Evolutionary conservation across 2,113 vertebrate species (phyloP), one percentile per base, ranked within the genome.

Genomic region (Phaetusa simplex): DNA sequence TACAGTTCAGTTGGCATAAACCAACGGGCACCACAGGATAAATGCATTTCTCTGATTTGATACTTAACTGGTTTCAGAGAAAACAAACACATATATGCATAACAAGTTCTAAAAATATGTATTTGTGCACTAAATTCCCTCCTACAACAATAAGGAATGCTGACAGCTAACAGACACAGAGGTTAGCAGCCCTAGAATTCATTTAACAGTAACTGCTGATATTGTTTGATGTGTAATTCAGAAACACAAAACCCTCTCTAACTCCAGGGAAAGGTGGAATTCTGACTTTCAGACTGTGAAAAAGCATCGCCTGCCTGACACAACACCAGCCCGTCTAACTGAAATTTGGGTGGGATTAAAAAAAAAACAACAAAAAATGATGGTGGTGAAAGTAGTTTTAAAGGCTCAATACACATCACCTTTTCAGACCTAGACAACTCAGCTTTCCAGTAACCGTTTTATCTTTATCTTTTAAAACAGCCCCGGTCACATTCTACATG

Each of bases 201-300:
- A 38, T 27, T 49, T 15, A 55, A 20, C 40, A 43, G 70, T 2
- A 71, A 52, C n/a, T 42, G 38, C 79, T 29, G 56, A 12, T 59
- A 47, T 58, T 22, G 23, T 27, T 4, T 0, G 2, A 38, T 2
- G 0, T 4, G 6, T 14, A 49, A 61, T 26, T 65, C 18, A 23
- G 56, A 40, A 58, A 58, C 5, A 65, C 40, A 40, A 77, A 47
- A 8, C 12, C 12, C 26, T 6, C 43, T n/a, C 64, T 4, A 45
- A 42, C 36, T 64, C 20, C 8, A 32, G 38, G 30, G 36, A 59
- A 76, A 53, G 49, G 40, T 5, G 29, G 40, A 82, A 45, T 55
- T 49, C 45, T 42, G 62, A 23, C 50, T 65, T 47, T 9, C 49
- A 64, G 43, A 22, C 27, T 21, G 43, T 9, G 65, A 34, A 20